These are phyloP conservation scores for Drosophila pegasa DNA, from an alignment of 2,888 invertebrate species.

Conservation along the genomic window DNA sequence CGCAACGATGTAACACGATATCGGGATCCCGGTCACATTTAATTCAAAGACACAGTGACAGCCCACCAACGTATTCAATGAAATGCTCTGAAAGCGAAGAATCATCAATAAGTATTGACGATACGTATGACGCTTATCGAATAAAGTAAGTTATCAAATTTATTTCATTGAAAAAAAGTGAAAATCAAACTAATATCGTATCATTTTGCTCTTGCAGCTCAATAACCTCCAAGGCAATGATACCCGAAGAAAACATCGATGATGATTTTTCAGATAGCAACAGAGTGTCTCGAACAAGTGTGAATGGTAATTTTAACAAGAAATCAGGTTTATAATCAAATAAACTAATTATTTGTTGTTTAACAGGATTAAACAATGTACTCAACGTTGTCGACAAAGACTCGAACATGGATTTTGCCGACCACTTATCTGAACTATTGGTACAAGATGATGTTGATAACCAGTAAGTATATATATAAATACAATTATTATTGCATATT, in stretches of 20 bases:
- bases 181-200: not conserved
- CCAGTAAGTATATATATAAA: conserved; percentile 62
- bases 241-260: conserved; percentile 88
- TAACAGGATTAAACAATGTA: conserved; percentile 27
- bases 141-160: conserved; percentile 72
- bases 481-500: too few species aligned
- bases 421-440: conserved; percentile 62
- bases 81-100: conserved; percentile 89
- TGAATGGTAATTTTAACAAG: conserved; percentile 48
- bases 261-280: conserved; percentile 80
- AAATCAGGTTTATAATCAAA: conserved; percentile 67
- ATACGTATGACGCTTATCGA: conserved; percentile 86
- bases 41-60: conserved; percentile 84
- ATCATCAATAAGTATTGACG: conserved; percentile 89
- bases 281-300: conserved; percentile 44
- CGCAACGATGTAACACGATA: conserved; percentile 85
- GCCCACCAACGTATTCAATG: conserved; percentile 86
- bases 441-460: conserved; percentile 53
- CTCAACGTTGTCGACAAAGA: conserved; percentile 29
- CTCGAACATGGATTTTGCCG: conserved; percentile 59
- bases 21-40: conserved; percentile 84
- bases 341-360: conserved; percentile 37
- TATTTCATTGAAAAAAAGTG: too few species aligned
- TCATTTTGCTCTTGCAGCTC: conserved; percentile 48
- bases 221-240: conserved; percentile 84